Evolutionary conservation across 2,888 invertebrate species (phyloP).

Genomic region (Escarpia spicata): DNA sequence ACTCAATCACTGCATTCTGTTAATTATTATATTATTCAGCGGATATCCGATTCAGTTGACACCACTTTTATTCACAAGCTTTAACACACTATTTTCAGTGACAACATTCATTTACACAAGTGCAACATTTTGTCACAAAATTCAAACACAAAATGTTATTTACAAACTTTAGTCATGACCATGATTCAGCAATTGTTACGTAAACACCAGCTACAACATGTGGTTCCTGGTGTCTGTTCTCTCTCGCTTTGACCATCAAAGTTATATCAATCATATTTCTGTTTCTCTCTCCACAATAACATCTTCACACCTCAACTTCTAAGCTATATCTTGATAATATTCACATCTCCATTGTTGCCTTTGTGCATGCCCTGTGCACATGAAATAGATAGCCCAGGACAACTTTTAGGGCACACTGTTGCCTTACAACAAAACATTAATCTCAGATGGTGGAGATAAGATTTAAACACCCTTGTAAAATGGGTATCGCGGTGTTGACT

Average conservation of each 20-base stretch:
- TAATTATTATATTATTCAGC: background rate
- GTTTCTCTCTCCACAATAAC: background rate
- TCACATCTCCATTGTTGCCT: background rate
- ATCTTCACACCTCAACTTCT: background rate
- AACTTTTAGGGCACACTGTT: constrained; percentile 1
- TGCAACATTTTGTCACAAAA: background rate
- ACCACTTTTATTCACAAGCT: too few relatives aligned
- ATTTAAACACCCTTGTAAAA: background rate
- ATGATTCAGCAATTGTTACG: background rate
- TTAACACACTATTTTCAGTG: too few relatives aligned
- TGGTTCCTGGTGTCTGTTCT: background rate
- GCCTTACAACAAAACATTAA: background rate
- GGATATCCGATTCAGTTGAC: too few relatives aligned
- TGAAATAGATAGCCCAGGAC: background rate
- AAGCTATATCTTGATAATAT: constrained; percentile 6
- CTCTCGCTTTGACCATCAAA: background rate
- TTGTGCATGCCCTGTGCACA: background rate
- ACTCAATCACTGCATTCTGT: background rate
- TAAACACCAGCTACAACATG: too few relatives aligned
- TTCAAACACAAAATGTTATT: background rate
- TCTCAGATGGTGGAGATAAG: background rate
- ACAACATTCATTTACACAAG: background rate
- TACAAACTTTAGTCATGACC: background rate
- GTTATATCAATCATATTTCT: background rate
- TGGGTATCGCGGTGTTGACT: background rate